Conservation (phyloP, 2,797 vertebrate species). For the Enteromius afrohamiltoni region DNA sequence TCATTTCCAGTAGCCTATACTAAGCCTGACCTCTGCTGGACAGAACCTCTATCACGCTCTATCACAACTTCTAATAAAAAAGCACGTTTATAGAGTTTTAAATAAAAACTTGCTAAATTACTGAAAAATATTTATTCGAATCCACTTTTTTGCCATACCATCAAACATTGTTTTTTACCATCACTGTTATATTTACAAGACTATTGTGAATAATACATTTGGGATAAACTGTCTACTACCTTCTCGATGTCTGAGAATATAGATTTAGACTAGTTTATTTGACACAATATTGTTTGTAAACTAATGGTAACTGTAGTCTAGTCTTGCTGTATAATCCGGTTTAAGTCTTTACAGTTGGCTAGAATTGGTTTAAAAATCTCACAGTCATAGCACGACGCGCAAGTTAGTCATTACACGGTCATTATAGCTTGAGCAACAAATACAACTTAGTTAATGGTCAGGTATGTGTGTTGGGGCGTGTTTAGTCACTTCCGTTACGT, state of each 20-base stretch:
- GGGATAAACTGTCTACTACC: background rate
- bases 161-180: background rate
- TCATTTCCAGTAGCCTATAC: background rate
- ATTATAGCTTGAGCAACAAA: slow-evolving; percentile 19
- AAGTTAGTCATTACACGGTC: slow-evolving; percentile 13
- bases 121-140: background rate
- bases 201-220: background rate
- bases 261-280: background rate
- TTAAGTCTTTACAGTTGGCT: background rate
- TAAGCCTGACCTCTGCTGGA: slow-evolving; percentile 41
- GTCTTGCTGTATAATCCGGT: background rate
- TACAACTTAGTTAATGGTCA: slow-evolving; percentile 9
- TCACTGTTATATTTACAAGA: slow-evolving; percentile 1
- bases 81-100: background rate
- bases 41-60: background rate
- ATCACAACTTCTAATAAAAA: background rate
- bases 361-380: background rate
- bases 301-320: background rate
- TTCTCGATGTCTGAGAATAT: background rate
- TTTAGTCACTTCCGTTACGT: slow-evolving; percentile 50
- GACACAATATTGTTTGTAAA: background rate
- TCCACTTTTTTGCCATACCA: background rate
- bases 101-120: background rate
- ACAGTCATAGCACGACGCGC: background rate
- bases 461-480: background rate